These are phyloP conservation scores for Drosophila subpulchrella DNA, from an alignment of 1,140 invertebrate genomes.

Conservation along the genomic window DNA sequence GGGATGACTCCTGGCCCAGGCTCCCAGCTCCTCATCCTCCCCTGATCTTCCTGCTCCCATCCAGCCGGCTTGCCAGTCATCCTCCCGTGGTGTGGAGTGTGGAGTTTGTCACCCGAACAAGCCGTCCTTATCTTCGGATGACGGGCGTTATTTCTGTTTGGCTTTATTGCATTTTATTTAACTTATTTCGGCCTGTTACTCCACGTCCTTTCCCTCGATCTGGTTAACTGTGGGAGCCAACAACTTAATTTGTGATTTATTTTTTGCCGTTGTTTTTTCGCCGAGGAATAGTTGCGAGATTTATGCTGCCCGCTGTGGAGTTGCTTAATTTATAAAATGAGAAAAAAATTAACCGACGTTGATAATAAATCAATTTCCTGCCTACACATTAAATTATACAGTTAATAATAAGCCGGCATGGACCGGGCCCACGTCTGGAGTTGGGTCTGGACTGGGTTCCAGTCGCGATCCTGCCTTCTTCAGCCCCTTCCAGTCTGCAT, in stretches of 20 bases:
- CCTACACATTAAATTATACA: constrained; percentile 81
- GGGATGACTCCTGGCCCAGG: constrained; percentile 26
- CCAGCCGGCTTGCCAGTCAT: constrained; percentile 25
- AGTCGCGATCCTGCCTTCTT: background rate
- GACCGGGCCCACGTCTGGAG: constrained; percentile 60
- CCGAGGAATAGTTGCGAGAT: constrained; percentile 49
- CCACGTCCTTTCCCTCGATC: constrained; percentile 26
- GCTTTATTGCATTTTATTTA: constrained; percentile 17
- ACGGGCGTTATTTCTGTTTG: constrained; percentile 56
- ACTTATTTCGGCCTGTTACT: constrained; percentile 46
- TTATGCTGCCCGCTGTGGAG: constrained; percentile 56
- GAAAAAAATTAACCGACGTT: constrained; percentile 74
- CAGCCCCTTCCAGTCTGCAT: constrained; percentile 2
- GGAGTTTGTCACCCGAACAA: constrained; percentile 59
- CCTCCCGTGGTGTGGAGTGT: constrained; percentile 56
- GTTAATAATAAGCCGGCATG: constrained; percentile 78
- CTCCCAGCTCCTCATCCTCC: constrained; percentile 12
- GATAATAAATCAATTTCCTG: constrained; percentile 83
- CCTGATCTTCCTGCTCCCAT: no score
- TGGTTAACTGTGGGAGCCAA: constrained; percentile 78
- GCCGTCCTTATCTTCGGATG: constrained; percentile 63
- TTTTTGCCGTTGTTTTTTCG: constrained; percentile 37
- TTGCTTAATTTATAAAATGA: constrained; percentile 74
- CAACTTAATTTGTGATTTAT: constrained; percentile 78
- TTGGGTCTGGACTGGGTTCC: constrained; percentile 9